phyloP scores from a whole-genome alignment of 23 tunicate genomes.

The Ascidia mentula region DNA sequence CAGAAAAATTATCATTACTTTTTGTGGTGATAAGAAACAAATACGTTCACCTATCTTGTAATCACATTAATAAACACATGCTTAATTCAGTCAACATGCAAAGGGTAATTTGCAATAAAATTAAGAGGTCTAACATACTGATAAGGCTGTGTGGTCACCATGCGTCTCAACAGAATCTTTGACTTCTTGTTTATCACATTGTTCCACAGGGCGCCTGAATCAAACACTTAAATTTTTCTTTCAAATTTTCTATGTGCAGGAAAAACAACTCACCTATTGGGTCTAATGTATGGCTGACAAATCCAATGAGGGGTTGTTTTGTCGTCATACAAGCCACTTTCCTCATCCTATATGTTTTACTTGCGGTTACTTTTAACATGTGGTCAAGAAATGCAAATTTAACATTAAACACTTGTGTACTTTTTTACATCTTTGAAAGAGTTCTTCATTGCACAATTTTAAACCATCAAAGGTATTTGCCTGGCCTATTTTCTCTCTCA shows the following conservation, averaged over 20 bases:
- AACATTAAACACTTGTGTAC: no score
- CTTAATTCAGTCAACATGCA: no score
- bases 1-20: no score
- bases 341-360: background rate
- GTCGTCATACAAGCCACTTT: background rate
- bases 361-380: no score
- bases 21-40: no score
- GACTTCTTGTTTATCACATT: background rate
- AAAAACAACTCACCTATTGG: conserved; percentile 30
- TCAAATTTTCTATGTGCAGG: background rate
- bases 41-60: no score
- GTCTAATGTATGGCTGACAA: conserved; percentile 82
- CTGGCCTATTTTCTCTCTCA: conserved; percentile 32
- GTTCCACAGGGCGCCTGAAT: background rate
- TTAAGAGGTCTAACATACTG: no score
- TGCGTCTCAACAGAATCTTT: background rate
- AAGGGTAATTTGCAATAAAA: no score
- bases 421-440: conserved; percentile 20
- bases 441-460: conserved; percentile 21
- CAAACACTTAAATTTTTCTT: background rate
- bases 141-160: no score
- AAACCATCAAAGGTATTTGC: conserved; percentile 37
- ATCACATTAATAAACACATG: no score
- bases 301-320: conserved; percentile 52
- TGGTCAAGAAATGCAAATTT: no score